These are phyloP conservation scores for Agelas oroides DNA, from an alignment of 37 sponge, comb jelly and placozoan species.

Conservation along the genomic window DNA sequence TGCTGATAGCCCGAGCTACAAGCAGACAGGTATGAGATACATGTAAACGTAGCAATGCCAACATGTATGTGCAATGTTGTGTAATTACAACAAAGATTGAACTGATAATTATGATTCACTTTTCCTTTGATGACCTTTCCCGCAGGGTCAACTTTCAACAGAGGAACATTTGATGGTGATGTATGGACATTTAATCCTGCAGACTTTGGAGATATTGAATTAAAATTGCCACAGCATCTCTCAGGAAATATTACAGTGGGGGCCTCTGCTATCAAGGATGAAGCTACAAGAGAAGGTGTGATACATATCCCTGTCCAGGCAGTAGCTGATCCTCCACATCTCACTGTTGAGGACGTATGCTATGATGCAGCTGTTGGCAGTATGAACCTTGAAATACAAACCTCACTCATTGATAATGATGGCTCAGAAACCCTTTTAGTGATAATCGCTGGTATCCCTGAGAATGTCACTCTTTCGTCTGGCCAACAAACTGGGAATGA, in stretches of 20 bases:
- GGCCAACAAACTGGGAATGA: too few relatives aligned
- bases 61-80: background rate
- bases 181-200: background rate
- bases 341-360: too few relatives aligned
- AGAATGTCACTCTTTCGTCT: too few relatives aligned
- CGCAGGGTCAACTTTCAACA: constrained; percentile 7
- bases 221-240: background rate
- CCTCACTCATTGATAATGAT: too few relatives aligned
- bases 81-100: background rate
- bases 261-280: background rate
- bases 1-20: constrained; percentile 6
- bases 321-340: too few relatives aligned
- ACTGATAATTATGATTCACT: background rate
- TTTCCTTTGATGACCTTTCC: background rate
- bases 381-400: too few relatives aligned
- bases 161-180: background rate
- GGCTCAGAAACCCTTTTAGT: too few relatives aligned
- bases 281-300: too few relatives aligned
- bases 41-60: background rate
- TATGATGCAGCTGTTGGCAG: background rate
- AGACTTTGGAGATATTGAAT: constrained; percentile 23
- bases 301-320: too few relatives aligned
- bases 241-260: background rate
- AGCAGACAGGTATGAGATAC: background rate
- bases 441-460: too few relatives aligned